Percentiles rank a stretch among this genome's conserved stretches.
Conservation (phyloP, 2,888 invertebrate genomes). For the Sinohyriopsis cumingii region DNA sequence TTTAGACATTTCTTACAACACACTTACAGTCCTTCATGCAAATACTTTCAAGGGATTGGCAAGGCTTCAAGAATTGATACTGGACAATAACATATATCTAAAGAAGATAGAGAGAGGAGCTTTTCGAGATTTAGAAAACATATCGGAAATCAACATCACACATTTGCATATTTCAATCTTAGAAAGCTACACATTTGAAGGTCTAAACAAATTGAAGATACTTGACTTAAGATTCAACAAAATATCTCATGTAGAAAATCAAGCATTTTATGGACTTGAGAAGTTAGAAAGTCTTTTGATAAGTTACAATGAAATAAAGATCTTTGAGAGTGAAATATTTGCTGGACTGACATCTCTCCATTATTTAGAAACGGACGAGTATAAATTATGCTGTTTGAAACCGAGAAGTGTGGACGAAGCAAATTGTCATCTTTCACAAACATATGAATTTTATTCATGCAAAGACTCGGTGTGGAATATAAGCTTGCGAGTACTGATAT, state of each 20-base stretch:
- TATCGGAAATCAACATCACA: constrained; percentile 5
- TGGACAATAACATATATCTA: background rate
- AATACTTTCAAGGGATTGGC: constrained; percentile 7
- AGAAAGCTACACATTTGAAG: too few relatives aligned
- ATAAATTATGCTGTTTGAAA: background rate
- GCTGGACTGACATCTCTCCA: constrained; percentile 7
- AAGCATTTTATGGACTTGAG: background rate
- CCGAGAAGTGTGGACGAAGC: background rate
- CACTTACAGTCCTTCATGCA: background rate
- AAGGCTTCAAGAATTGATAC: constrained; percentile 12
- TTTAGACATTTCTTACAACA: constrained; percentile 1
- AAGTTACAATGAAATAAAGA: constrained; percentile 16
- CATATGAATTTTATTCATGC: constrained; percentile 44
- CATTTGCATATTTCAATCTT: background rate
- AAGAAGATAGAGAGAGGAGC: background rate
- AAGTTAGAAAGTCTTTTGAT: constrained; percentile 15
- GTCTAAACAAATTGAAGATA: too few relatives aligned
- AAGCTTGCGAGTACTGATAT: constrained; percentile 28
- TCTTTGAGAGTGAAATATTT: constrained; percentile 25
- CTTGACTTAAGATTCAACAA: too few relatives aligned
- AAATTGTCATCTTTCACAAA: constrained; percentile 21
- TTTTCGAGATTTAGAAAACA: constrained; percentile 12
- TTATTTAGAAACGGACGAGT: constrained; percentile 13
- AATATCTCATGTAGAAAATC: background rate
- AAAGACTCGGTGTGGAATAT: constrained; percentile 38